Base-by-base conservation (phyloP, 2,888 invertebrate genomes). In the Drosophila infuscata region DNA sequence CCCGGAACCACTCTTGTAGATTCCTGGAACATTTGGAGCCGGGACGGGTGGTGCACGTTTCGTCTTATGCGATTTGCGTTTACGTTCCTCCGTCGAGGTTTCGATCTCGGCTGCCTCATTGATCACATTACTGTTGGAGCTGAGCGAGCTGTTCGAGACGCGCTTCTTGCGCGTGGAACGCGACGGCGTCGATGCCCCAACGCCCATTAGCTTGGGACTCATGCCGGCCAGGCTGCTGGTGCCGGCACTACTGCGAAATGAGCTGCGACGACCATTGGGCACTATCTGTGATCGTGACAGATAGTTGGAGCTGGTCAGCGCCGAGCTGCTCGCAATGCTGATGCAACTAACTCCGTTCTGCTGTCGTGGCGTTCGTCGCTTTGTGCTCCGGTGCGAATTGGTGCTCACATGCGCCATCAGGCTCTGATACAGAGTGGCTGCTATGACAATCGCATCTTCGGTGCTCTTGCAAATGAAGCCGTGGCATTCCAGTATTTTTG, bases 401-500 rank as follows among this genome's bases (percentile, higher is more conserved):
- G 95, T 94, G 92, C 95, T 96, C 94, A 97, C 96, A 91, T 96
- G 96, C 71, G 97, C 96, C 94, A 98, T 96, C 65, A 98, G 94
- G 41, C 97, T 97, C 93, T 97, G 97, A 94, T 98, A 98, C 81
- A 98, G 94, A 76, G 97, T 98, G 54, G 98, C 98, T 17, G 98
- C 98, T 85, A 98, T 97, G 0, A 97, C 97, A 46, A 98, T 96
- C 75, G 98, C 98, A 93, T 98, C 98, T 94, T 98, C 97, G 38
- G 97, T 96, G 88, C 96, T 96, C 93, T 96, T 96, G 93, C 98
- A 98, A 83, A 97, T 96, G 93, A 98, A 98, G 53, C 97, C 98
- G 94, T 98, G 98, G 93, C 98, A 98, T 94, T 98, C 97, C 75
- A 98, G 94, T 83, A 96, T 95, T 91, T 96, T 96, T 3, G 96